Evolutionary conservation across 1,140 invertebrate species (phyloP), one percentile per base, ranked within the genome.

Genomic region (Diachasma alloeum): DNA sequence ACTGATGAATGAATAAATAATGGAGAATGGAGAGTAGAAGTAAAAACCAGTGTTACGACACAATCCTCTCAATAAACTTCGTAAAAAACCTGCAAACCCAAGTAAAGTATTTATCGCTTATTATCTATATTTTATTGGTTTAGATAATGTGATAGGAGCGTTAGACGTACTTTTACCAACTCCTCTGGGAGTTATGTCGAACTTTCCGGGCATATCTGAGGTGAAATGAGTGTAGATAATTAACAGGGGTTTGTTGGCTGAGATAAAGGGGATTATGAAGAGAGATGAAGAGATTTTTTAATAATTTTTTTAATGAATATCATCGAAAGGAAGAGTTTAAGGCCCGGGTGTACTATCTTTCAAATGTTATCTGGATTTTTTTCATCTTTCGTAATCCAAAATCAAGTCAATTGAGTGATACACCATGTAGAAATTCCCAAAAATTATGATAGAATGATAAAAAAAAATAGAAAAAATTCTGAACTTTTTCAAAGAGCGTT

Each of bases 11-110:
- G 68, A 74, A 72, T n/a, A 37, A 72, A 26, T 48, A 10, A 73
- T 63, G 68, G 67, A 59, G 36, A 68, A 26, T 26, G 59, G 44
- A 42, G 44, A 72, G 19, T 48, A 69, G 39, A 76, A 71, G 80
- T 56, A 74, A 79, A 72, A 72, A 81, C 76, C 75, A 74, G 72
- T 85, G 81, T 85, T 84, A 86, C 79, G 74, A 85, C 84, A 86
- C 78, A 76, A 80, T 81, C 81, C 84, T 80, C 72, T 78, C 78
- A 37, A 15, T 31, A 0, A 81, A 83, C 73, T 86, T 78, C 75
- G 83, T 88, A 88, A 87, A 85, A 87, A 86, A 86, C 84, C 87
- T 87, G 84, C 81, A 84, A 86, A 82, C 83, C 86, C 86, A 85
- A 76, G 81, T 87, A 85, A 83, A 86, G 82, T 85, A 84, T 85